Percentiles rank a stretch among this genome's conserved stretches.
Evolutionary conservation across 2,888 invertebrate species (phyloP).

Genomic region (Pasiphila rectangulata): DNA sequence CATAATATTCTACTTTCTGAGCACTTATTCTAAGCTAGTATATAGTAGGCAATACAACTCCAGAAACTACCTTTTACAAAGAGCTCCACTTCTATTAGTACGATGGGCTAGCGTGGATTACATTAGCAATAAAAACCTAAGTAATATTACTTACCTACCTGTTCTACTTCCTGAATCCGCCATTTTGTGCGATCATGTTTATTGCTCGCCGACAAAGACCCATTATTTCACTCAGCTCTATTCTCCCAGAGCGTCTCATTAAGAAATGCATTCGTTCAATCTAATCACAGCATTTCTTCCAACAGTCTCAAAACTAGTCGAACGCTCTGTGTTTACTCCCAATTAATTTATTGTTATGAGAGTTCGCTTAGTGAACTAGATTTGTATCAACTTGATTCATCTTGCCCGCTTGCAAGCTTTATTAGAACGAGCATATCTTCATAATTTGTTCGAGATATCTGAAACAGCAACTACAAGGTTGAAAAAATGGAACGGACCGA

Average conservation of each 20-base stretch:
- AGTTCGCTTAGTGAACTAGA: constrained; percentile 23
- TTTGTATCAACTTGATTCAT: constrained; percentile 24
- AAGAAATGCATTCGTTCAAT: constrained; percentile 54
- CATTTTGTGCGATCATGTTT: constrained; percentile 74
- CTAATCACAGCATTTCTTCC: constrained; percentile 46
- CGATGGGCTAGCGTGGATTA: no score
- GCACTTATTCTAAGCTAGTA: no score
- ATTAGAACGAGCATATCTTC: constrained; percentile 29
- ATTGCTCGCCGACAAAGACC: constrained; percentile 53
- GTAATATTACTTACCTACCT: neutral
- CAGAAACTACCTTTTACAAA: neutral
- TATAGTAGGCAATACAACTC: no score
- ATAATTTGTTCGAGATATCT: constrained; percentile 45
- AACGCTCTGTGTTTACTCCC: constrained; percentile 38
- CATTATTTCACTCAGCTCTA: constrained; percentile 62
- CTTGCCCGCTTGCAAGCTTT: constrained; percentile 24
- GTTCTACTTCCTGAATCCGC: constrained; percentile 60
- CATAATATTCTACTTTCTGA: no score
- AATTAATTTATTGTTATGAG: constrained; percentile 40
- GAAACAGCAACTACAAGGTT: constrained; percentile 40
- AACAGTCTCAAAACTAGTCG: constrained; percentile 34
- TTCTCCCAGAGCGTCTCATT: constrained; percentile 62
- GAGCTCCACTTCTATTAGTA: no score
- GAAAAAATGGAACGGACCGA: constrained; percentile 42
- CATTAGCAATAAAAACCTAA: no score